Conservation (phyloP, 2,797 vertebrate genomes). For the Avahi laniger region DNA sequence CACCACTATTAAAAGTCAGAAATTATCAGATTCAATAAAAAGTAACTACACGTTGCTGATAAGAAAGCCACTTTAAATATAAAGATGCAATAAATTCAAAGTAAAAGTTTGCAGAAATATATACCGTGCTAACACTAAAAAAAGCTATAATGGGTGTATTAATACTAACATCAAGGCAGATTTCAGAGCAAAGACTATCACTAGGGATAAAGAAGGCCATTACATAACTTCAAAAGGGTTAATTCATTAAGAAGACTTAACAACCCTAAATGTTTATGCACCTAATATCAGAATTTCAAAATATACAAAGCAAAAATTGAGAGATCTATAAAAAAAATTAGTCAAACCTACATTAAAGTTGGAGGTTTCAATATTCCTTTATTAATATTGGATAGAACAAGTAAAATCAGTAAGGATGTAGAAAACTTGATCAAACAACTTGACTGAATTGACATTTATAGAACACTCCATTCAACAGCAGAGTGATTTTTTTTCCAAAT, state of each 20-base stretch:
- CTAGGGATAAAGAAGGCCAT: background rate
- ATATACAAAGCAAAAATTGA: background rate
- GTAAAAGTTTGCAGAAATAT: background rate
- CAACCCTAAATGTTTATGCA: background rate
- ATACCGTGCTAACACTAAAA: background rate
- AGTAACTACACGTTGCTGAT: background rate
- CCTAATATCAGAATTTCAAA: background rate
- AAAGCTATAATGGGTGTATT: background rate
- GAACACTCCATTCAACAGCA: background rate
- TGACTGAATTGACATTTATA: background rate
- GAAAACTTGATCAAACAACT: background rate
- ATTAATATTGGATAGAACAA: background rate
- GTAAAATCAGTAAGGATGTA: background rate
- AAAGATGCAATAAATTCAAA: background rate
- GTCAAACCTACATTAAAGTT: background rate
- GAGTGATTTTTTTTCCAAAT: background rate
- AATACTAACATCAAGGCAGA: background rate
- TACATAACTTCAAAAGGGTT: background rate
- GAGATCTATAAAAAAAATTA: background rate
- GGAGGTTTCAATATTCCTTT: background rate
- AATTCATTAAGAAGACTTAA: background rate
- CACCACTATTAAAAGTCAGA: background rate
- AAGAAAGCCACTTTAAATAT: background rate
- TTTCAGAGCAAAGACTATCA: background rate
- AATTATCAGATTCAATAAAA: background rate